phyloP scores from a whole-genome alignment of 2,888 invertebrate species.

The Agrenia bidenticulata region DNA sequence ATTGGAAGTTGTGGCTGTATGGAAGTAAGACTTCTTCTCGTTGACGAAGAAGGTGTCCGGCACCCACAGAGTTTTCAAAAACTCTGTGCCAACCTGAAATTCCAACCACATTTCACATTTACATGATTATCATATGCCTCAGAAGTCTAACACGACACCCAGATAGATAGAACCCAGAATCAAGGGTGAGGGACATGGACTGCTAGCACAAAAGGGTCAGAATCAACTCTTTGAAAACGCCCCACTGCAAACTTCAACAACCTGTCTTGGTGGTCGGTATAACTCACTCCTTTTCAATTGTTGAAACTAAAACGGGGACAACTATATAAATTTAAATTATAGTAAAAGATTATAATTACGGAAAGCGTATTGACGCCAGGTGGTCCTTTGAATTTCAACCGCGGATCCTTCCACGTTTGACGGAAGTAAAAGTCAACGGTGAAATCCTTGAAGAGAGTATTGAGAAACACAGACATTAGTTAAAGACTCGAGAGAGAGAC shows the following conservation, averaged over 20 bases:
- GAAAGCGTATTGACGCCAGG: constrained; percentile 87
- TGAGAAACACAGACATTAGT: constrained; percentile 4
- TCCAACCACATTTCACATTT: background rate
- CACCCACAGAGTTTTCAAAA: constrained; percentile 94
- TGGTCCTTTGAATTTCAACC: constrained; percentile 86
- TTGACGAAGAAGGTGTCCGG: constrained; percentile 99
- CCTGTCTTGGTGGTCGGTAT: too few species aligned
- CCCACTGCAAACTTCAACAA: too few species aligned
- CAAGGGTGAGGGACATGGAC: too few species aligned
- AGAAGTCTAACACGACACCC: too few species aligned
- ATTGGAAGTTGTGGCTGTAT: constrained; percentile 99
- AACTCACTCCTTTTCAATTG: too few species aligned
- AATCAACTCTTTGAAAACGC: too few species aligned
- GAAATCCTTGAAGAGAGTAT: constrained; percentile 66
- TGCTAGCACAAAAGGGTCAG: too few species aligned
- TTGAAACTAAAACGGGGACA: background rate
- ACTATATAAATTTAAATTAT: background rate
- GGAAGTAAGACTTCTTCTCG: constrained; percentile 99
- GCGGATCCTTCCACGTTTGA: constrained; percentile 97
- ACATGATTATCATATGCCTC: background rate
- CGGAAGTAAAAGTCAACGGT: constrained; percentile 98
- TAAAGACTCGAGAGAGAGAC: background rate
- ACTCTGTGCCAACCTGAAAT: constrained; percentile 77
- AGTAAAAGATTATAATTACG: too few species aligned
- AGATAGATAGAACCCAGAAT: too few species aligned